Conservation (phyloP, 2,113 vertebrate species). For the Myotis davidii region DNA sequence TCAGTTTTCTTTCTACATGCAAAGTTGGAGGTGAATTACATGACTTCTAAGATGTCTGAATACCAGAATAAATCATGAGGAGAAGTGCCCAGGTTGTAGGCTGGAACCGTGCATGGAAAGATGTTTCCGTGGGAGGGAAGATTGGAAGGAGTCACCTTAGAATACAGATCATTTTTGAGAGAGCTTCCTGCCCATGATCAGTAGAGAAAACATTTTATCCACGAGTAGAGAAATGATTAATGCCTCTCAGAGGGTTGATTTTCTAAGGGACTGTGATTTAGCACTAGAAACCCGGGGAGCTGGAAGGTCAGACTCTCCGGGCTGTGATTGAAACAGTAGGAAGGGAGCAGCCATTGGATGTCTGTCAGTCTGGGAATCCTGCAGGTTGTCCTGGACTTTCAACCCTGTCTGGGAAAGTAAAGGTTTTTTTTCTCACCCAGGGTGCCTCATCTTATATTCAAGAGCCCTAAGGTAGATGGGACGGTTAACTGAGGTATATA, state of each 20-base stretch:
- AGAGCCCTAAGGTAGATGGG: not conserved
- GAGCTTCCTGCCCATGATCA: not conserved
- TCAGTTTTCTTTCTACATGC: not conserved
- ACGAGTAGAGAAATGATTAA: not conserved
- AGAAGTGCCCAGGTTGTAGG: not conserved
- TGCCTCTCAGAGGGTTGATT: not conserved
- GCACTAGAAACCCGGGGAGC: not conserved
- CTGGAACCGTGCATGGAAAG: not conserved
- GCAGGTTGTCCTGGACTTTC: not conserved
- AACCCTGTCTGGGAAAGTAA: not conserved
- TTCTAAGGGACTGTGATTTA: constrained; percentile 56
- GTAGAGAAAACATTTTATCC: constrained; percentile 28
- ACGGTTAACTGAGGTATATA: not conserved
- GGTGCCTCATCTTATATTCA: constrained; percentile 38
- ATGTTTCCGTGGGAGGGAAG: not conserved
- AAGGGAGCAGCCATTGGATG: not conserved
- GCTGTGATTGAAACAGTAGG: constrained; percentile 40
- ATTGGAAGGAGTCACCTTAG: not conserved
- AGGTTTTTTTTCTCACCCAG: not conserved
- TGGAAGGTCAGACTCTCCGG: not conserved
- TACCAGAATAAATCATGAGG: not conserved
- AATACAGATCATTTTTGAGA: constrained; percentile 8
- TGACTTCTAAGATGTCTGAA: not conserved
- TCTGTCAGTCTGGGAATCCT: accelerated
- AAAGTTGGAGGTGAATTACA: not conserved